These are phyloP conservation scores for Bactericera cockerelli DNA, from an alignment of 1,140 invertebrate species.

Conservation along the genomic window DNA sequence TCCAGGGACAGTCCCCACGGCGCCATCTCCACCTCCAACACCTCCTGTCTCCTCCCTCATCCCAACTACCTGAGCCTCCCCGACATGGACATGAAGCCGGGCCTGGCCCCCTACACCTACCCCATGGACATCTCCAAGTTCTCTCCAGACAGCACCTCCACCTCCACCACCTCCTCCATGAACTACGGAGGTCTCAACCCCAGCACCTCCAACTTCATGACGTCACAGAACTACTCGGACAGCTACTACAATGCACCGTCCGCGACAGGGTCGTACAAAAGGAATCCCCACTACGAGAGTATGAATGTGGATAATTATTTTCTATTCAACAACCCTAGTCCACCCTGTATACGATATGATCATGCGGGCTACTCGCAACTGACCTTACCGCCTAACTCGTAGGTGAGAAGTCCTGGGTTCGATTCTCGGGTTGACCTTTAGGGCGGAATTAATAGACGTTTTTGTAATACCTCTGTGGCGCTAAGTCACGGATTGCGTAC, in stretches of 20 bases:
- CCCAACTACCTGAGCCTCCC: no score
- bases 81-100: background rate
- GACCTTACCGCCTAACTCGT: background rate
- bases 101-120: background rate
- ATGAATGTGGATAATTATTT: constrained; percentile 5
- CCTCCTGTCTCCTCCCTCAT: no score
- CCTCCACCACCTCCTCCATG: constrained; percentile 6
- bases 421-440: no score
- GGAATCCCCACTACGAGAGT: background rate
- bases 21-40: no score
- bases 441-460: no score
- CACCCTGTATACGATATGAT: background rate
- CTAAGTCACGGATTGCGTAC: no score
- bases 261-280: background rate
- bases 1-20: no score
- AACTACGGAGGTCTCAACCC: background rate
- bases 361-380: background rate
- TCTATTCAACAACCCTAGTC: background rate
- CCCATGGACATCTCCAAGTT: constrained; percentile 8
- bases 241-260: background rate
- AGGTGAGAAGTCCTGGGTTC: no score
- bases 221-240: background rate
- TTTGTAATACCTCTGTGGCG: no score
- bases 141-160: background rate
- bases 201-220: background rate